Conservation (phyloP, 2,888 invertebrate genomes). For the Gymnoscelis rufifasciata region DNA sequence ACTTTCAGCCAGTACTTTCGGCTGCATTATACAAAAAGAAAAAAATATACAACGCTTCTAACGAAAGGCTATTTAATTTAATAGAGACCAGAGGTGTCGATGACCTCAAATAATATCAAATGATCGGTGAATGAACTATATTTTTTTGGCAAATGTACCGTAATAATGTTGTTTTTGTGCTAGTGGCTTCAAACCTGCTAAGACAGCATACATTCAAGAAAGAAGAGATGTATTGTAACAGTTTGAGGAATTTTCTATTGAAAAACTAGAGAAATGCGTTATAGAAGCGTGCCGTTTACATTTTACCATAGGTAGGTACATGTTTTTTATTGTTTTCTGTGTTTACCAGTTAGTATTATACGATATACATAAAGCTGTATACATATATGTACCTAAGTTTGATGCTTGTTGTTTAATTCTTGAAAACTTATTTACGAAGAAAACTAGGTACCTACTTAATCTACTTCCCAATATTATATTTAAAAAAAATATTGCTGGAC, state of each 20-base stretch:
- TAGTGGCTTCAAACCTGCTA: slow-evolving; percentile 17
- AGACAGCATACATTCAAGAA: slow-evolving; percentile 16
- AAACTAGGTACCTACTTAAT: too few relatives aligned
- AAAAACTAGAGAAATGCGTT: neutral
- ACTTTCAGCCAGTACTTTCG: neutral
- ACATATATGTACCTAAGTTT: too few relatives aligned
- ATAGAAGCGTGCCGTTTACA: too few relatives aligned
- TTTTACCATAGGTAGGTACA: too few relatives aligned
- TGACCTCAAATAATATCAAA: slow-evolving; percentile 43
- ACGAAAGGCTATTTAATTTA: slow-evolving; percentile 59
- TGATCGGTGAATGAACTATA: slow-evolving; percentile 40
- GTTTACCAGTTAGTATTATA: too few relatives aligned
- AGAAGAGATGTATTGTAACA: neutral
- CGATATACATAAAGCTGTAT: too few relatives aligned
- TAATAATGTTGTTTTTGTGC: slow-evolving; percentile 31
- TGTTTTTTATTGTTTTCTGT: too few relatives aligned
- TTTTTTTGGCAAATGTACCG: slow-evolving; percentile 46
- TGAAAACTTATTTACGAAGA: too few relatives aligned
- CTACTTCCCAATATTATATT: too few relatives aligned
- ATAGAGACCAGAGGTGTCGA: slow-evolving; percentile 44
- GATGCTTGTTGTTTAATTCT: too few relatives aligned
- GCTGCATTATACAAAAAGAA: slow-evolving; percentile 39
- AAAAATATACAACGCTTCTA: slow-evolving; percentile 40
- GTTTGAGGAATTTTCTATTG: neutral
- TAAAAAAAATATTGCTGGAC: too few relatives aligned